Evolutionary conservation across 2,113 vertebrate species (phyloP).

Genomic region (Macroglossus sobrinus): DNA sequence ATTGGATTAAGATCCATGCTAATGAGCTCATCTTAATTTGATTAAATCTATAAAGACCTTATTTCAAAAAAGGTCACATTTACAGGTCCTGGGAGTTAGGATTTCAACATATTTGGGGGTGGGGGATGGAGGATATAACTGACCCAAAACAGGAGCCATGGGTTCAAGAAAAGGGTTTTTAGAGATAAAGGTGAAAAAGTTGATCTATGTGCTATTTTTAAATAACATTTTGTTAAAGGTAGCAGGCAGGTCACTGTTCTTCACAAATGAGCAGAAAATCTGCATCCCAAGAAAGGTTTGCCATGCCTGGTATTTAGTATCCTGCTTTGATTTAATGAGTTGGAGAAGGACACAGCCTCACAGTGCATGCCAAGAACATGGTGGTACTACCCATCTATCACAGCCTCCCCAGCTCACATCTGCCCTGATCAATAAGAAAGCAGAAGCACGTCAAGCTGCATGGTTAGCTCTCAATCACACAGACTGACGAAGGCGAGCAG

Average conservation of each 20-base stretch:
- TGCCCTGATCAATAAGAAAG: slow-evolving; percentile 42
- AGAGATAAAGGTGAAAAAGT: slow-evolving; percentile 15
- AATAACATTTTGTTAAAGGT: slow-evolving; percentile 48
- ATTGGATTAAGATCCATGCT: neutral
- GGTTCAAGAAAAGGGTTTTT: neutral
- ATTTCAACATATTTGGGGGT: neutral
- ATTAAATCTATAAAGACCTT: neutral
- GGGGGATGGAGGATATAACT: neutral
- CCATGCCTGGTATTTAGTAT: neutral
- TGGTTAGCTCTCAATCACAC: neutral
- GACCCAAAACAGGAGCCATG: neutral
- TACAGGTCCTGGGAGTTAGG: neutral
- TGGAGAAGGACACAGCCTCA: neutral
- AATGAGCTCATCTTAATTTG: neutral
- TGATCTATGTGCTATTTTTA: slow-evolving; percentile 18
- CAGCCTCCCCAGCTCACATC: neutral
- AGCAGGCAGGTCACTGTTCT: slow-evolving; percentile 16
- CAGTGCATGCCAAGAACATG: slow-evolving; percentile 43
- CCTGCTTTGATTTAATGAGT: slow-evolving; percentile 54
- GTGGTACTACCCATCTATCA: slow-evolving; percentile 48
- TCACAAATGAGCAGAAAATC: slow-evolving; percentile 53
- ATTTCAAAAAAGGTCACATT: neutral
- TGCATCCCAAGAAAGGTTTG: slow-evolving; percentile 15
- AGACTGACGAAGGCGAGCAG: neutral
- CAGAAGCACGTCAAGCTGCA: slow-evolving; percentile 15